Conservation (phyloP, 2,888 invertebrate genomes). For the Ichneumon xanthorius region DNA sequence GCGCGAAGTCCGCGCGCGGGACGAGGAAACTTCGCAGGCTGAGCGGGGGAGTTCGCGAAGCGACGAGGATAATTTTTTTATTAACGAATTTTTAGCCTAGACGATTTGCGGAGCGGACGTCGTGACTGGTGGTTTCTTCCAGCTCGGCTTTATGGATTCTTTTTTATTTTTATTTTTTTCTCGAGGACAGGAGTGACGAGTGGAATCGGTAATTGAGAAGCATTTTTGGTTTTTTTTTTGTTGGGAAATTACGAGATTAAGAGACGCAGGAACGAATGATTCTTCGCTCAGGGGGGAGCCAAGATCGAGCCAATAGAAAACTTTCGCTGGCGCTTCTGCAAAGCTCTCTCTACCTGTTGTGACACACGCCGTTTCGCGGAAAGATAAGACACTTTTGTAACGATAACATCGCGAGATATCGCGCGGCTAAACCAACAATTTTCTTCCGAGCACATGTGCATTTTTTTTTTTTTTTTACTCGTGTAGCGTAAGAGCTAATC, state of each 20-base stretch:
- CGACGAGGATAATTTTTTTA: not conserved
- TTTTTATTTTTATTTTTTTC: not conserved
- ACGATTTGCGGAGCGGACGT: not conserved
- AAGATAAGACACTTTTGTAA: slow-evolving; percentile 40
- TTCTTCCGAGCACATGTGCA: slow-evolving; percentile 10
- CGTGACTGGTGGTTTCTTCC: not conserved
- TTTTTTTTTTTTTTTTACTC: slow-evolving; percentile 1
- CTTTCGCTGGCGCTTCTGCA: not conserved
- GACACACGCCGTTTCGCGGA: slow-evolving; percentile 11
- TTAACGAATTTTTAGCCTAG: not conserved
- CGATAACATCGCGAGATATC: slow-evolving; percentile 22
- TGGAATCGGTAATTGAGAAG: not conserved
- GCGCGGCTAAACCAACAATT: slow-evolving; percentile 34
- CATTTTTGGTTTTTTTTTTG: not conserved
- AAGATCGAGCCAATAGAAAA: not conserved
- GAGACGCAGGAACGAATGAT: not conserved
- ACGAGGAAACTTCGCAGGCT: not conserved
- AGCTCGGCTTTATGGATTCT: not conserved
- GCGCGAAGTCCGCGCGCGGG: not conserved
- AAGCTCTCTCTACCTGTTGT: not conserved
- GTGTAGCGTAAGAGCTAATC: no score
- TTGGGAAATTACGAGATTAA: no score
- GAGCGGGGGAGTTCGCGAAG: not conserved
- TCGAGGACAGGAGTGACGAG: not conserved
- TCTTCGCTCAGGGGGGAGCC: not conserved